Evolutionary conservation across 2,113 vertebrate species (phyloP), one percentile per base, ranked within the genome.

Genomic region (Plestiodon gilberti): DNA sequence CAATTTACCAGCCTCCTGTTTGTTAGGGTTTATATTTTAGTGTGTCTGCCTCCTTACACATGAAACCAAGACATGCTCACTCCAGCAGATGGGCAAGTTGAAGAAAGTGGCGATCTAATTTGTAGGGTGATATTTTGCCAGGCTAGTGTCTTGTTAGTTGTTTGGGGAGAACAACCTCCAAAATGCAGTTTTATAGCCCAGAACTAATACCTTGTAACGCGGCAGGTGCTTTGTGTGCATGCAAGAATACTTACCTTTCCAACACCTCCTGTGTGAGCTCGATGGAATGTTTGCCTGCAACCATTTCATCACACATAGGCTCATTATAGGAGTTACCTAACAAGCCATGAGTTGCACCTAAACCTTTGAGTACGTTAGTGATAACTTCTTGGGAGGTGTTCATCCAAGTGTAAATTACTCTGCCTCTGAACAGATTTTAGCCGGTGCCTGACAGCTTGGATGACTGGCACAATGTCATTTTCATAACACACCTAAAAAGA

Each of bases 391-490:
- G 88, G 94, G 93, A 96, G 94, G 93, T 96, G 94, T 95, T 96
- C 94, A 94, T 94, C 94, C 91, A 89, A 95, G 96, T 97, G 96
- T 94, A 96, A 97, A 97, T 96, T 96, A 93, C 93, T 94, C 86
- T 94, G 91, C 92, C 91, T 96, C 89, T 75, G 93, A 96, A 92
- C 94, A 95, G 96, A 96, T 95, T 95, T 96, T 94, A 94, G 90
- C 83, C 90, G 90, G 84, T 92, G 18, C 93, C 0, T 94, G 30
- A 96, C 96, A 97, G 96, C 95, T 96, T 97, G 96, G 92, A 87
- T 96, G 96, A 97, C 97, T 97, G 96, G 96, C 96, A 96, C 94
- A 0, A 94, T 97, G 95, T 97, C 97, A 96, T 96, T 93, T 96
- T 94, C 95, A 94, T 95, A 96, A 95, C 96, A 96, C 96, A 97